Conservation (phyloP, 2,113 vertebrate species). For the Pleuronectes platessa region DNA sequence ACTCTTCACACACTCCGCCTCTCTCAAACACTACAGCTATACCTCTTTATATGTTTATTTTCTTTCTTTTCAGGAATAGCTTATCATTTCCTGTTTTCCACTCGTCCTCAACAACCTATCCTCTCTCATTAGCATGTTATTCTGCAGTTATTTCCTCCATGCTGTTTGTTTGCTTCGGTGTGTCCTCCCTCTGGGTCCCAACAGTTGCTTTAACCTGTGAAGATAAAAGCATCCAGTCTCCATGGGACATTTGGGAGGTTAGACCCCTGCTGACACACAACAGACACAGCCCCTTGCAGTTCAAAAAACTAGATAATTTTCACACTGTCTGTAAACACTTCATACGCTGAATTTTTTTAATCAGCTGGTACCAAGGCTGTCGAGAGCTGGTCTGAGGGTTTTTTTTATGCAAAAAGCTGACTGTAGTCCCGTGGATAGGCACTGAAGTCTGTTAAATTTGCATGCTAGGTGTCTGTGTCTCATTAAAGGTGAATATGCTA, state of each 20-base stretch:
- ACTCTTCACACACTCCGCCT: constrained; percentile 52
- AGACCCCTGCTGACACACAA: constrained; percentile 36
- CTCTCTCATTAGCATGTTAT: constrained; percentile 62
- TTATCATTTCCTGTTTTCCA: constrained; percentile 35
- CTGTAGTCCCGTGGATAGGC: constrained; percentile 8
- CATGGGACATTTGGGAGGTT: constrained; percentile 35
- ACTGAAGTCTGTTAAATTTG: constrained; percentile 40
- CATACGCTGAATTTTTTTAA: constrained; percentile 17
- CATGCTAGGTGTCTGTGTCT: constrained; percentile 48
- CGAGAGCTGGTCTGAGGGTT: neutral
- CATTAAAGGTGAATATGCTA: constrained; percentile 67
- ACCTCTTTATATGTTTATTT: constrained; percentile 21
- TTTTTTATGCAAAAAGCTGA: neutral
- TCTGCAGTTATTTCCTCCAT: constrained; percentile 41
- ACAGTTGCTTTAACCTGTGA: constrained; percentile 35
- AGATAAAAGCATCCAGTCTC: constrained; percentile 57
- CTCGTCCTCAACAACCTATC: constrained; percentile 17
- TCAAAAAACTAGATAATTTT: constrained; percentile 26
- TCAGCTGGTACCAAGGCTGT: constrained; percentile 10
- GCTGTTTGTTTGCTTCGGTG: constrained; percentile 56
- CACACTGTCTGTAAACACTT: constrained; percentile 7
- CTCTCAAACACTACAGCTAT: constrained; percentile 40
- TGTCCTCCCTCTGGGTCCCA: constrained; percentile 39
- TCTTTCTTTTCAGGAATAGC: constrained; percentile 21
- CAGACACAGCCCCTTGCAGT: constrained; percentile 20